Conservation (phyloP, 2,888 invertebrate genomes). For the Campopleginae sp. region DNA sequence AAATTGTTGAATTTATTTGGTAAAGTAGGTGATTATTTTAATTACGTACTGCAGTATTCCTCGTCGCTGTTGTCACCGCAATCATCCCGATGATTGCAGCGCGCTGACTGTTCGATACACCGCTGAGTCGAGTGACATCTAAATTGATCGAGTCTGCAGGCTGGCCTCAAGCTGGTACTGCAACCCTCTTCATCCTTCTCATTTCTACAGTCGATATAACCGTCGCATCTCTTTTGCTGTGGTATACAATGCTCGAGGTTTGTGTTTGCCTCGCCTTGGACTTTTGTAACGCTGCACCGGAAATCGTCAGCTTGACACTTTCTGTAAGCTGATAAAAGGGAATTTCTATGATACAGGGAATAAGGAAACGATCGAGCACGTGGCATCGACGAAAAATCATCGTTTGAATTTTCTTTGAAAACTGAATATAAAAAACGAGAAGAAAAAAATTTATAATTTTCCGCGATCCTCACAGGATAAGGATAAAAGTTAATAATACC, state of each 20-base stretch:
- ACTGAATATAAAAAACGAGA: background rate
- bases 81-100: slow-evolving; percentile 96
- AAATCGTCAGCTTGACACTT: slow-evolving; percentile 95
- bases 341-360: background rate
- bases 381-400: too few relatives aligned
- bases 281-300: slow-evolving; percentile 88
- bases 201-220: slow-evolving; percentile 94
- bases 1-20: background rate
- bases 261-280: slow-evolving; percentile 70
- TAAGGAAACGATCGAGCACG: background rate
- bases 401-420: too few relatives aligned
- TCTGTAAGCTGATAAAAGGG: slow-evolving; percentile 88
- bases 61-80: slow-evolving; percentile 97
- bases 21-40: background rate
- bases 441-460: background rate
- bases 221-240: slow-evolving; percentile 95
- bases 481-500: background rate
- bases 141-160: slow-evolving; percentile 94
- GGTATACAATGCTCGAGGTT: slow-evolving; percentile 93
- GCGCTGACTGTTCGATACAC: slow-evolving; percentile 90
- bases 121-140: slow-evolving; percentile 92
- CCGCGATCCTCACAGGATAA: background rate
- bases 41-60: slow-evolving; percentile 92
- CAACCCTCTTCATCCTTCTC: slow-evolving; percentile 93
- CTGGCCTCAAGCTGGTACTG: slow-evolving; percentile 84